Conservation (phyloP, 2,888 invertebrate genomes). For the Ophioninae sp. region DNA sequence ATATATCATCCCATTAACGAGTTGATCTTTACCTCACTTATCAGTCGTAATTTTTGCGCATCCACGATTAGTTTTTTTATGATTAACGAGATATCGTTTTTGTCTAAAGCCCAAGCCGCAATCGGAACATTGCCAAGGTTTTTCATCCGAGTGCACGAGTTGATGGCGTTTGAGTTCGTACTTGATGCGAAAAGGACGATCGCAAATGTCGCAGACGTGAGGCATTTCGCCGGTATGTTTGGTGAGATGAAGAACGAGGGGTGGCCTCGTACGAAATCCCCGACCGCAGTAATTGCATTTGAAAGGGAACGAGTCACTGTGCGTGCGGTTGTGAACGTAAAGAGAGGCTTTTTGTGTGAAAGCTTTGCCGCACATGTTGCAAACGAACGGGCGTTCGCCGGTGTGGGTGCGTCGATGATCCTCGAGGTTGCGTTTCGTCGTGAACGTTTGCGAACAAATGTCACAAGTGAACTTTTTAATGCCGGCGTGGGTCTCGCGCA, state of each 20-base stretch:
- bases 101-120: slow-evolving; percentile 82
- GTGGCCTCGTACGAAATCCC: slow-evolving; percentile 84
- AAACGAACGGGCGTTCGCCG: slow-evolving; percentile 80
- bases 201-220: slow-evolving; percentile 84
- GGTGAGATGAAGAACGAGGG: slow-evolving; percentile 83
- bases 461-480: slow-evolving; percentile 84
- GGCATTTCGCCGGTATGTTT: slow-evolving; percentile 86
- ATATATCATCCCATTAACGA: background rate
- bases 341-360: slow-evolving; percentile 87
- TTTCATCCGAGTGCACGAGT: slow-evolving; percentile 82
- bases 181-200: slow-evolving; percentile 83
- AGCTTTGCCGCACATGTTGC: slow-evolving; percentile 84
- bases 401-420: slow-evolving; percentile 82
- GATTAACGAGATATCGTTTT: slow-evolving; percentile 83
- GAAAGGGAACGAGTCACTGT: slow-evolving; percentile 83
- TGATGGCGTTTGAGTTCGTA: slow-evolving; percentile 84
- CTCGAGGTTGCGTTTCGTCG: slow-evolving; percentile 84
- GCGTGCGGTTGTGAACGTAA: slow-evolving; percentile 85
- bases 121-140: slow-evolving; percentile 81
- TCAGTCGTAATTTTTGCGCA: slow-evolving; percentile 27
- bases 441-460: slow-evolving; percentile 83
- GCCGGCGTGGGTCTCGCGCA: slow-evolving; percentile 85
- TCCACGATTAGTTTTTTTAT: slow-evolving; percentile 80
- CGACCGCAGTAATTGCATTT: slow-evolving; percentile 85
- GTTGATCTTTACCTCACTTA: slow-evolving; percentile 5